These are phyloP conservation scores for Dunckerocampus dactyliophorus DNA, from an alignment of 2,113 vertebrate species.

Conservation along the genomic window DNA sequence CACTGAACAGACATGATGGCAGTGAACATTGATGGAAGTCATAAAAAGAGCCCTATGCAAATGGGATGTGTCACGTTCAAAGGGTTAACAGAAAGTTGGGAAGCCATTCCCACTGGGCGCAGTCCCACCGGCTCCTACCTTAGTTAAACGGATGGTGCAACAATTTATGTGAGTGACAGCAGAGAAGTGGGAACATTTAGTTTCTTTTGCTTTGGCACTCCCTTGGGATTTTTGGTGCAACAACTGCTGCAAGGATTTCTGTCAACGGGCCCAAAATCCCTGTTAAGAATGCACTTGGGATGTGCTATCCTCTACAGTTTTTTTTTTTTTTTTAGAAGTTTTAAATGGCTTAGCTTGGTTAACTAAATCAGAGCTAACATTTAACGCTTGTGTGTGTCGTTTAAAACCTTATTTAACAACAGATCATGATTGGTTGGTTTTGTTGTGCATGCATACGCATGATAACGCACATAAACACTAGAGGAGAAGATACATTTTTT, in stretches of 20 bases:
- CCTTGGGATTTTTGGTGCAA: conserved; percentile 16
- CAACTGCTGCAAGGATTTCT: conserved; percentile 13
- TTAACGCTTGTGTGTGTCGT: no score
- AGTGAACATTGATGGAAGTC: not conserved
- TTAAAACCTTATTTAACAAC: no score
- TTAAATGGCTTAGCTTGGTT: not conserved
- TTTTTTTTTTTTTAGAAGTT: no score
- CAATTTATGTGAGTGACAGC: conserved; percentile 41
- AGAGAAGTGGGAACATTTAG: conserved; percentile 21
- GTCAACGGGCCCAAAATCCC: conserved; percentile 9
- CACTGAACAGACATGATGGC: conserved; percentile 1
- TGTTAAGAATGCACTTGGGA: not conserved
- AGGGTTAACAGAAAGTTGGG: conserved; percentile 36
- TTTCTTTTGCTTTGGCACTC: conserved; percentile 14
- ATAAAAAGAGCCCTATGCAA: conserved; percentile 13
- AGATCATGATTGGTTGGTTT: no score
- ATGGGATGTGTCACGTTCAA: conserved; percentile 7
- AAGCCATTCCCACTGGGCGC: conserved; percentile 8
- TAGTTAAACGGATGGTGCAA: conserved; percentile 27
- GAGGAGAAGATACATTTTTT: no score
- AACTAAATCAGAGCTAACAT: not conserved
- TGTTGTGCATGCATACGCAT: no score
- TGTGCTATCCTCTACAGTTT: conserved; percentile 1
- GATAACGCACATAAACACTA: no score
- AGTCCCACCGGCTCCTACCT: conserved; percentile 22